Percentiles rank a stretch among this genome's conserved stretches.
Conservation (phyloP, 2,888 invertebrate genomes). For the Azorinus chamasolen region DNA sequence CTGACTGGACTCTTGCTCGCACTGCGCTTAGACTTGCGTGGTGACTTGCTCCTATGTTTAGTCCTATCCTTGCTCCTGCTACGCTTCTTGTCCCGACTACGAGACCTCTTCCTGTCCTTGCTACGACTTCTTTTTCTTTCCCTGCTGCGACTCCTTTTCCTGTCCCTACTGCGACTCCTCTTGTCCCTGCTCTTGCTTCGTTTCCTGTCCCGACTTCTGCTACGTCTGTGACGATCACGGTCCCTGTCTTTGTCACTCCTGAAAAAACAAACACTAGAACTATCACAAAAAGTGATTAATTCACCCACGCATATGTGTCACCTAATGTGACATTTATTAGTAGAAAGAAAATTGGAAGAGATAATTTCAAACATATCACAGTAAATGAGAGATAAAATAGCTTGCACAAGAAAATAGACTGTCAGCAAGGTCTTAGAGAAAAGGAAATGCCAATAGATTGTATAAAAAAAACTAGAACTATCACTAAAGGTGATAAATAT, state of each 20-base stretch:
- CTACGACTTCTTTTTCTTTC: conserved; percentile 60
- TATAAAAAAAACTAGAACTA: no score
- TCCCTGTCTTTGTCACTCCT: conserved; percentile 18
- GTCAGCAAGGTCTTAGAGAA: no score
- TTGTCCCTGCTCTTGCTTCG: conserved; percentile 84
- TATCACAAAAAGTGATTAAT: no score
- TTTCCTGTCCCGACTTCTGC: conserved; percentile 17
- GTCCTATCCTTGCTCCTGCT: conserved; percentile 61
- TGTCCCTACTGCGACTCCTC: conserved; percentile 79
- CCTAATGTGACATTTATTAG: no score
- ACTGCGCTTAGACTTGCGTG: conserved; percentile 70
- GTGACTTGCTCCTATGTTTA: conserved; percentile 66
- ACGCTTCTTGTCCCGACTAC: conserved; percentile 63
- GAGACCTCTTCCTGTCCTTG: conserved; percentile 56
- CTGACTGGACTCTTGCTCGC: conserved; percentile 78
- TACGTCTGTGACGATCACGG: conserved; percentile 62
- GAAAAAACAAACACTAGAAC: no score
- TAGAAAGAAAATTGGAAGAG: no score
- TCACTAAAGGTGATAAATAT: no score
- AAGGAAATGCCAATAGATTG: no score
- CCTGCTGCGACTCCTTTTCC: conserved; percentile 68
- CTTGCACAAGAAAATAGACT: no score
- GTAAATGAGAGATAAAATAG: no score
- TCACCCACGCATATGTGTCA: no score
- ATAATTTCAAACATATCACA: no score